Evolutionary conservation across 2,888 invertebrate genomes (phyloP).

Genomic region (Agrilus mali): DNA sequence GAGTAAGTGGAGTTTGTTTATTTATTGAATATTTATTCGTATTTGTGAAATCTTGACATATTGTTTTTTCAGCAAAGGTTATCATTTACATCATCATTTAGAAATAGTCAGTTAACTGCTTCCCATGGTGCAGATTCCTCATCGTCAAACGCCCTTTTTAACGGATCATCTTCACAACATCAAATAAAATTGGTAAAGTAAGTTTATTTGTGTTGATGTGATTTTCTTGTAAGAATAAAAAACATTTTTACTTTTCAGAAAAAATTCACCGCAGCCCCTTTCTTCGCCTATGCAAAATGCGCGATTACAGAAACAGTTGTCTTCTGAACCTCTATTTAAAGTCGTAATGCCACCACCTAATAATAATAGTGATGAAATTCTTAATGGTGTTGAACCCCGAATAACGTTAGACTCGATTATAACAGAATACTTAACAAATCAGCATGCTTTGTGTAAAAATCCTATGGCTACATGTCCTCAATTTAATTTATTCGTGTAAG

Average conservation of each 20-base stretch:
- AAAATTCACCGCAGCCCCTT: constrained; percentile 8
- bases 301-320: constrained; percentile 40
- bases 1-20: constrained; percentile 27
- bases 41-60: too few relatives aligned
- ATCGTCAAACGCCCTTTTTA: constrained; percentile 6
- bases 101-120: neutral
- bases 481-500: constrained; percentile 82
- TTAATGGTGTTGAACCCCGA: constrained; percentile 28
- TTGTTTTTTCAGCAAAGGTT: constrained; percentile 14
- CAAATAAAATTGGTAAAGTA: neutral
- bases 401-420: constrained; percentile 84
- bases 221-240: neutral
- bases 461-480: constrained; percentile 96
- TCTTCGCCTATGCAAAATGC: constrained; percentile 23
- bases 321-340: constrained; percentile 24
- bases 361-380: constrained; percentile 16
- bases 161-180: neutral
- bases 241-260: constrained; percentile 10
- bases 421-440: constrained; percentile 91
- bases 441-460: constrained; percentile 95
- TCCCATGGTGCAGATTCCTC: constrained; percentile 4
- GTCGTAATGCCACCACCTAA: constrained; percentile 13
- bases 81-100: constrained; percentile 17
- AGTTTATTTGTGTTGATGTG: neutral
- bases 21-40: neutral